Evolutionary conservation across 2,113 vertebrate species (phyloP), one percentile per base, ranked within the genome.

Genomic region (Bufo bufo): DNA sequence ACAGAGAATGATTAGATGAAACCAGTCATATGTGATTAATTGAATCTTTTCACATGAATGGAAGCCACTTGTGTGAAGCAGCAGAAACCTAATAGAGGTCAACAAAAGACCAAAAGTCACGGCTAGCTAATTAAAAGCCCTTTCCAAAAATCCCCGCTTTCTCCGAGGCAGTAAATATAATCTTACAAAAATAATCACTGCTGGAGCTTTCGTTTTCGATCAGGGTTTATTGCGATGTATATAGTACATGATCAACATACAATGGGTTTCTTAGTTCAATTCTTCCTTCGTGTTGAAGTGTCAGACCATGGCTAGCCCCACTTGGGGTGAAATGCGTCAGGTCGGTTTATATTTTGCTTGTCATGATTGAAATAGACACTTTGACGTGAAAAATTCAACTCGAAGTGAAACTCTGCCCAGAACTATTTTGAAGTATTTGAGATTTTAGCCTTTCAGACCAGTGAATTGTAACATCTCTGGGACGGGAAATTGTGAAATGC

Each of bases 401-500:
- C 47, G 16, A 80, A 71, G 52, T 58, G 77, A 80, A 59, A 47
- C 54, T 58, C 82, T 77, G 80, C 71, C 87, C 59, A 66, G 49
- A 45, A 49, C 12, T 10, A 50, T 65, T 75, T 65, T 77, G 61
- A 88, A 14, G 71, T 13, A 75, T 88, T 88, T 84, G n/a, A 45
- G 80, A 84, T 88, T 84, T 89, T 84, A 56, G 47, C 82, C 10
- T 84, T 84, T 77, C 33, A 89, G 58, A 77, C 23, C 58, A 2
- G 43, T 77, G 7, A 88, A 63, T 65, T 33, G 80, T 74, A 83
- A 77, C 16, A 84, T 63, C 56, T 59, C 69, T 19, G 75, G n/a
- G 72, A 83, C 11, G 71, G 66, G 50, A 77, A 84, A 89, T 89
- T 77, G 71, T 69, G 50, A 77, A 87, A 87, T 20, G 79, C 56